Evolutionary conservation across 2,888 invertebrate genomes (phyloP).

Genomic region (Beris chalybata): DNA sequence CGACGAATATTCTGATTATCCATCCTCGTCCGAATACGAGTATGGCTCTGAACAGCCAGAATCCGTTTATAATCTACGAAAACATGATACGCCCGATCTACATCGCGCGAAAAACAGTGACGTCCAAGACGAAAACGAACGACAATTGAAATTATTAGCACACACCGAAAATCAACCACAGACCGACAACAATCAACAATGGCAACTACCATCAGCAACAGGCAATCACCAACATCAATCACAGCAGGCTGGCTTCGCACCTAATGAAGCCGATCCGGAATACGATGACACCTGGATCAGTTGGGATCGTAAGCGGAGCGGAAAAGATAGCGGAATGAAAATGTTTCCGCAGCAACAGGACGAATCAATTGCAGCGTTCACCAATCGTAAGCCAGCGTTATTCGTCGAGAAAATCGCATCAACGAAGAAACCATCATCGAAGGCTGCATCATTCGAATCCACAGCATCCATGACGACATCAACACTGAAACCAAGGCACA

Average conservation of each 20-base stretch:
- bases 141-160: conserved; percentile 66
- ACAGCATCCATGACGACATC: conserved; percentile 43
- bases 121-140: conserved; percentile 67
- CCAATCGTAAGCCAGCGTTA: conserved; percentile 38
- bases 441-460: conserved; percentile 25
- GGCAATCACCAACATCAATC: conserved; percentile 23
- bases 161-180: conserved; percentile 56
- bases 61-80: conserved; percentile 37
- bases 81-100: background rate
- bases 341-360: conserved; percentile 28
- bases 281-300: conserved; percentile 56
- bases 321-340: background rate
- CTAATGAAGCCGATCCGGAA: conserved; percentile 43
- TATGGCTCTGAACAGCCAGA: conserved; percentile 38
- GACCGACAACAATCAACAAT: conserved; percentile 1
- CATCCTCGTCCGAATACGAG: conserved; percentile 39
- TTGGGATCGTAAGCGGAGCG: conserved; percentile 57
- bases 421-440: conserved; percentile 19
- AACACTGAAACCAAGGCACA: conserved; percentile 60
- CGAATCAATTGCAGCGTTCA: conserved; percentile 38
- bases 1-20: conserved; percentile 55
- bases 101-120: conserved; percentile 42
- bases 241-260: conserved; percentile 28
- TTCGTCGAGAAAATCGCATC: conserved; percentile 4
- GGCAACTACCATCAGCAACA: background rate